These are phyloP conservation scores for Dolichomitus sp. DNA, from an alignment of 2,888 invertebrate species.

Conservation along the genomic window DNA sequence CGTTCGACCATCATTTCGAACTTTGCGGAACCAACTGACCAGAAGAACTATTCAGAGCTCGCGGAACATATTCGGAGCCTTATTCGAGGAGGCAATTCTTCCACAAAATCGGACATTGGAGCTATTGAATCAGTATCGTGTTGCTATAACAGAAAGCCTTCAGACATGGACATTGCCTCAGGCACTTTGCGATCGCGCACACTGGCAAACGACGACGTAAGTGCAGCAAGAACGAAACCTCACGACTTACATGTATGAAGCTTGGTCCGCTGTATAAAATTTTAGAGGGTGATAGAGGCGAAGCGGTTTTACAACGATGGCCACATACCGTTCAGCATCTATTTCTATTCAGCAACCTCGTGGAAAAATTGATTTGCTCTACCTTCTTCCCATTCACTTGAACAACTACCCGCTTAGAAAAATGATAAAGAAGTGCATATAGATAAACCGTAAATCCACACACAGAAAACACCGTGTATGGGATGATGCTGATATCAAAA, in stretches of 20 bases:
- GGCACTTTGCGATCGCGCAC: constrained; percentile 18
- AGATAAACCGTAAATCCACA: not conserved
- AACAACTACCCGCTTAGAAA: not conserved
- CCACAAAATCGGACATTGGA: constrained; percentile 13
- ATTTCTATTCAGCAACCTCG: constrained; percentile 54
- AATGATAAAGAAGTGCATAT: not conserved
- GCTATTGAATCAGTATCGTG: constrained; percentile 28
- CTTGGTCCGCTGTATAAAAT: constrained; percentile 60
- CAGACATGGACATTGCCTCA: constrained; percentile 1
- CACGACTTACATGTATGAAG: constrained; percentile 33
- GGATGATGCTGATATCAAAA: not conserved
- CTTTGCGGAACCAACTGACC: constrained; percentile 1
- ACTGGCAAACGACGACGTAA: constrained; percentile 1
- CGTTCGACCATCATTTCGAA: constrained; percentile 7
- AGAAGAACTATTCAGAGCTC: not conserved
- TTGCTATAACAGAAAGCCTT: constrained; percentile 32
- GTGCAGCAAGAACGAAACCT: constrained; percentile 29
- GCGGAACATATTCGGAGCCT: constrained; percentile 7
- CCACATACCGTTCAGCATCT: constrained; percentile 65
- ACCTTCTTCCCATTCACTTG: not conserved
- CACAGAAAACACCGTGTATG: not conserved
- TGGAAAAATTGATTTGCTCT: constrained; percentile 36
- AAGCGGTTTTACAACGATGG: constrained; percentile 64
- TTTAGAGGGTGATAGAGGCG: constrained; percentile 64
- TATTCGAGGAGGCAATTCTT: constrained; percentile 37